phyloP scores from a whole-genome alignment of 2,113 vertebrate genomes.

The Perognathus longimembris region DNA sequence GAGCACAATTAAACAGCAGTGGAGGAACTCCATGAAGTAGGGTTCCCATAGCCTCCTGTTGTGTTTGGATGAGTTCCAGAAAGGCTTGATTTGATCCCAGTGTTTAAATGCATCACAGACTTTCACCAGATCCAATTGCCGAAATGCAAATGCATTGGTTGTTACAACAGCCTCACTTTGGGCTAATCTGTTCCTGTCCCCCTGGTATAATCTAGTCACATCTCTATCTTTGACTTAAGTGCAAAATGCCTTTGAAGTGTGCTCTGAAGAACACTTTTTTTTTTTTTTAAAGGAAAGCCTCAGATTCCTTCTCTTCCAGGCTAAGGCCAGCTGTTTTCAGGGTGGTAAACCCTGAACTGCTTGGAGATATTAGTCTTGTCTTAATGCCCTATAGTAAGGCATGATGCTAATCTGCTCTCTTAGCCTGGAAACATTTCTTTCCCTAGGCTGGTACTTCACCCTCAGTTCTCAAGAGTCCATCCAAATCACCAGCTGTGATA shows the following conservation, averaged over 20 bases:
- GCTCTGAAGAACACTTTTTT: conserved; percentile 1
- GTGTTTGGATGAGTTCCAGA: conserved; percentile 83
- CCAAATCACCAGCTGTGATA: background rate
- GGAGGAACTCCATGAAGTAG: conserved; percentile 73
- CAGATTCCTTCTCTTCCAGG: background rate
- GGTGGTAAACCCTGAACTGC: conserved; percentile 30
- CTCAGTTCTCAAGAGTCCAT: background rate
- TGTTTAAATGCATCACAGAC: conserved; percentile 80
- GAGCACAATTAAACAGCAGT: conserved; percentile 79
- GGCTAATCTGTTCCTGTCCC: conserved; percentile 70
- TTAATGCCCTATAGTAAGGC: background rate
- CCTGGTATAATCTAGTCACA: conserved; percentile 63
- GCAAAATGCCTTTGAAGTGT: conserved; percentile 52
- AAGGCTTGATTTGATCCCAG: conserved; percentile 81
- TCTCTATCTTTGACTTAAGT: conserved; percentile 62
- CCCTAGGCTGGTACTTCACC: background rate
- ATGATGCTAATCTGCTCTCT: background rate
- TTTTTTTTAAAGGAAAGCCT: conserved; percentile 45
- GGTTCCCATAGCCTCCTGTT: conserved; percentile 80
- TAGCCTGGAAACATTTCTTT: background rate
- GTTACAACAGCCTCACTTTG: conserved; percentile 61
- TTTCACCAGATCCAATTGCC: conserved; percentile 75
- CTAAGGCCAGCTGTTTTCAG: background rate
- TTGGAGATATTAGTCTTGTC: background rate
- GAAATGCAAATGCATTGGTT: conserved; percentile 77